These are phyloP conservation scores for Drosophila anomalipes DNA, from an alignment of 2,888 invertebrate genomes.

Conservation along the genomic window DNA sequence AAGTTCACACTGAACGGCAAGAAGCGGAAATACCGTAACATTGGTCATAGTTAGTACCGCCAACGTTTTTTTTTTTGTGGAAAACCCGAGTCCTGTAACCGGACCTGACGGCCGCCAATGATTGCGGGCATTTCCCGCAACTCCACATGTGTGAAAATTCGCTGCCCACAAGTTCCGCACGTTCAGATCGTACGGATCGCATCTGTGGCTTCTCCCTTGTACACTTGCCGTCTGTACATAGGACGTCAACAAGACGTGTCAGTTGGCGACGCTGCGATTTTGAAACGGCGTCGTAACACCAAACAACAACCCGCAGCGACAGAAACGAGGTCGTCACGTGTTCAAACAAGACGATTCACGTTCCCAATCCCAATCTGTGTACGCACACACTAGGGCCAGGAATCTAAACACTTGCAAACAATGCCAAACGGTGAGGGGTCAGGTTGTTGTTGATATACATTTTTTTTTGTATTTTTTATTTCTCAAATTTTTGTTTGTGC, in stretches of 20 bases:
- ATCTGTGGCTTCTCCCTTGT: slow-evolving; percentile 6
- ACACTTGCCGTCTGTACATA: slow-evolving; percentile 51
- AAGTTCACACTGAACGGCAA: slow-evolving; percentile 55
- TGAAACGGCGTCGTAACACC: slow-evolving; percentile 49
- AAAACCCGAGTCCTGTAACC: slow-evolving; percentile 59
- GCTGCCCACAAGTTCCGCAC: slow-evolving; percentile 59
- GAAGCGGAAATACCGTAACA: slow-evolving; percentile 71
- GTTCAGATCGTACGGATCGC: slow-evolving; percentile 34
- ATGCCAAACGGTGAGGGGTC: slow-evolving; percentile 63
- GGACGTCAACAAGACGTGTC: slow-evolving; percentile 52
- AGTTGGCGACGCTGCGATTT: slow-evolving; percentile 56
- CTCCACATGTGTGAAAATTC: slow-evolving; percentile 71
- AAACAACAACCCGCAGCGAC: slow-evolving; percentile 64
- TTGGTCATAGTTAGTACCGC: slow-evolving; percentile 51
- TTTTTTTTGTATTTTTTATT: slow-evolving; percentile 37
- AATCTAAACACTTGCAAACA: slow-evolving; percentile 59
- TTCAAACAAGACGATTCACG: slow-evolving; percentile 67
- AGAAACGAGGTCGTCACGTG: slow-evolving; percentile 76
- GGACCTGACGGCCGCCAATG: slow-evolving; percentile 55
- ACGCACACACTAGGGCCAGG: slow-evolving; percentile 55
- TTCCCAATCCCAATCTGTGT: slow-evolving; percentile 37
- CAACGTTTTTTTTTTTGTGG: slow-evolving; percentile 29
- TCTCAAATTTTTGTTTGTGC: slow-evolving; percentile 36
- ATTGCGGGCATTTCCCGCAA: slow-evolving; percentile 52
- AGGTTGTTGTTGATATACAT: slow-evolving; percentile 67